Percentiles rank a stretch among this genome's conserved stretches.
phyloP scores from a whole-genome alignment of 2,888 invertebrate species.

The Muschampia plurimacula region DNA sequence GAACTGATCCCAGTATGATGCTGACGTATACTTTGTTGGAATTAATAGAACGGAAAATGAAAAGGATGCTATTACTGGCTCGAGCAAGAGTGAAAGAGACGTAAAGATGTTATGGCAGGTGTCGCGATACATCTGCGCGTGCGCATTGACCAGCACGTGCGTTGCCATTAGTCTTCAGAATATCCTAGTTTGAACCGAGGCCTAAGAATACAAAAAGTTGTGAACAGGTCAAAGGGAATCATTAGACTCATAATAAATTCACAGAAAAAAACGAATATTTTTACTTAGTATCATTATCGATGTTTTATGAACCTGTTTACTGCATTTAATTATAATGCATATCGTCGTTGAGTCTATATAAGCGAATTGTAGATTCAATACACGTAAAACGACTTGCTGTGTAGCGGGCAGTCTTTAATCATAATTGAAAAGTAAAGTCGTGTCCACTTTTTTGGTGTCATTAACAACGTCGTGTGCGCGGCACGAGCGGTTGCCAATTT shows the following conservation, averaged over 20 bases:
- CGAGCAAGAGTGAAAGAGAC: conserved; percentile 61
- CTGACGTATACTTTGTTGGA: conserved; percentile 64
- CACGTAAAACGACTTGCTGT: conserved; percentile 33
- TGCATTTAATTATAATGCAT: conserved; percentile 20
- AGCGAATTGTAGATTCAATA: conserved; percentile 31
- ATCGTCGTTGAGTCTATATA: conserved; percentile 8
- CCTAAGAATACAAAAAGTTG: conserved; percentile 18
- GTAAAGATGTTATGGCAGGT: conserved; percentile 72
- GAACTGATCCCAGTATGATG: conserved; percentile 65
- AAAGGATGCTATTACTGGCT: conserved; percentile 57
- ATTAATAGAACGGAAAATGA: conserved; percentile 70
- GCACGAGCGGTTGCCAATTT: conserved; percentile 82
- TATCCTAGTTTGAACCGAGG: conserved; percentile 15
- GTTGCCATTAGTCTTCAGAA: conserved; percentile 59
- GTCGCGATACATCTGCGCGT: conserved; percentile 81
- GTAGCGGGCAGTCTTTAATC: conserved; percentile 60
- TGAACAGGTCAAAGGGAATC: conserved; percentile 15
- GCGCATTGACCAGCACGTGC: conserved; percentile 79
- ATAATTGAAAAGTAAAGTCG: conserved; percentile 76
- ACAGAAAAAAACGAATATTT: not conserved
- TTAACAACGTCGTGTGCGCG: conserved; percentile 67
- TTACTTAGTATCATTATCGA: not conserved
- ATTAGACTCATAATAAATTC: not conserved
- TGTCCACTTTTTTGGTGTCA: conserved; percentile 69
- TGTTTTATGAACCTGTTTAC: conserved; percentile 16